Conservation (phyloP, 2,888 invertebrate genomes). For the Hirtodrosophila duncani region DNA sequence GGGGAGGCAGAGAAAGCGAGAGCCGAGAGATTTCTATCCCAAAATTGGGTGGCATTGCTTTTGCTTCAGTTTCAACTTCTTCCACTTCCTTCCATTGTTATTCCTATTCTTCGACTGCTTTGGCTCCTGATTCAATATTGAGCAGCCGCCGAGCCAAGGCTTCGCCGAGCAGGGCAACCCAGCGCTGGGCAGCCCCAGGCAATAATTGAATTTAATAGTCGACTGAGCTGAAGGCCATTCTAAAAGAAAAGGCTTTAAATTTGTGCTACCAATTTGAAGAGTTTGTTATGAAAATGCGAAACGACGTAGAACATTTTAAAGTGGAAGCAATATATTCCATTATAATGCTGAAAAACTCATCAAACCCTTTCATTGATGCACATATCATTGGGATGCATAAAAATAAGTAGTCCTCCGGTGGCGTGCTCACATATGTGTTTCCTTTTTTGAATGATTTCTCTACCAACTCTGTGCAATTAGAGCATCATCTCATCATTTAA, state of each 20-base stretch:
- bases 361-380: too few relatives aligned
- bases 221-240: conserved; percentile 12
- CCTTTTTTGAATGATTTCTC: neutral
- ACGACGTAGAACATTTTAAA: neutral
- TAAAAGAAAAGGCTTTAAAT: conserved; percentile 26
- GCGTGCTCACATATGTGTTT: too few relatives aligned
- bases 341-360: too few relatives aligned
- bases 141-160: too few relatives aligned
- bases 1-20: too few relatives aligned
- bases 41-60: neutral
- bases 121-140: conserved; percentile 46
- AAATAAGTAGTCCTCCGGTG: too few relatives aligned
- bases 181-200: too few relatives aligned
- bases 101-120: neutral
- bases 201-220: conserved; percentile 60
- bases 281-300: neutral
- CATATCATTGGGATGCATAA: too few relatives aligned
- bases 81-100: neutral
- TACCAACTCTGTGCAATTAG: neutral
- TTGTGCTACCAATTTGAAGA: neutral
- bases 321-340: too few relatives aligned
- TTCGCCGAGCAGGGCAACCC: too few relatives aligned
- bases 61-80: conserved; percentile 34
- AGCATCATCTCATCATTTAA: too few relatives aligned
- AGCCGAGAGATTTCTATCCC: too few relatives aligned